Evolutionary conservation across 2,797 vertebrate species (phyloP).

Genomic region (Acanthis flammea): DNA sequence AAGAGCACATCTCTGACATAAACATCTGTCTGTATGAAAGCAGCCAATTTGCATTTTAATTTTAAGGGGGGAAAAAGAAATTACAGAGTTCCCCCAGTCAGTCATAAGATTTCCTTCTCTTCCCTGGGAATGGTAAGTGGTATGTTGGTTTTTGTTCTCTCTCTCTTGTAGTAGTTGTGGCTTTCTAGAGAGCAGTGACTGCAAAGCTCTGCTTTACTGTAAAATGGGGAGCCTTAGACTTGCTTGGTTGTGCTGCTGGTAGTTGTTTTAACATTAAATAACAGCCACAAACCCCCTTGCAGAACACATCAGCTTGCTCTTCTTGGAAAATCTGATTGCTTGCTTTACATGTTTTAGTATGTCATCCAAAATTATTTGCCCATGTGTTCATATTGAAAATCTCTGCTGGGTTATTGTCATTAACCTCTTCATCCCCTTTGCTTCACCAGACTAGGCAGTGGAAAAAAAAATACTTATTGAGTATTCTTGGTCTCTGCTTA

Average conservation of each 20-base stretch:
- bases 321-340: neutral
- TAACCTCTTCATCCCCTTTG: neutral
- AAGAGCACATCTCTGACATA: neutral
- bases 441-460: neutral
- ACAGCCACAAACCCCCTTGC: neutral
- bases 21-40: neutral
- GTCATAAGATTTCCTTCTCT: accelerated
- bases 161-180: neutral
- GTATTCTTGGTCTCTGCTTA: neutral
- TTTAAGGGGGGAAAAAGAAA: neutral
- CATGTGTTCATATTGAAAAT: neutral
- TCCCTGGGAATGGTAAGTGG: neutral
- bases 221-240: neutral
- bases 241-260: neutral
- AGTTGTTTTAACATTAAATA: neutral
- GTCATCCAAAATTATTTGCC: neutral
- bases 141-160: neutral
- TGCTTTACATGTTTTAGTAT: neutral
- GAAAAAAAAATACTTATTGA: neutral
- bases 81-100: neutral
- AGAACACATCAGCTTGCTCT: neutral
- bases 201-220: neutral
- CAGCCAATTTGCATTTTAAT: neutral
- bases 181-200: neutral
- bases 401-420: neutral